Percentiles rank a stretch among this genome's conserved stretches.
These are phyloP conservation scores for Agrochola lychnidis DNA, from an alignment of 2,888 invertebrate species.

Conservation along the genomic window DNA sequence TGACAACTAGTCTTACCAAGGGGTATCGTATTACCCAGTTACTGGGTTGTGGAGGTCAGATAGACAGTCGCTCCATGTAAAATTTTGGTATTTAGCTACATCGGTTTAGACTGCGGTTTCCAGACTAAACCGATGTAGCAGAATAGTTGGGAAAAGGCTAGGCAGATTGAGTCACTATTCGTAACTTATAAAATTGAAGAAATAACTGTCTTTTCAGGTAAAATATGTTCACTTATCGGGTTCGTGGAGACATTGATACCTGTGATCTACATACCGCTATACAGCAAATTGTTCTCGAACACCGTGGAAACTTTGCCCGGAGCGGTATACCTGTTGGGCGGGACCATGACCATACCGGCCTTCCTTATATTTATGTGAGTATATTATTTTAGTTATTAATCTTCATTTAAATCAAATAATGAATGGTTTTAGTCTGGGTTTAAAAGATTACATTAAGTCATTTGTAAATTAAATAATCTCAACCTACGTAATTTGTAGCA, in stretches of 20 bases:
- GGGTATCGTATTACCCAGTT: too few relatives aligned
- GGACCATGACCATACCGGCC: constrained; percentile 85
- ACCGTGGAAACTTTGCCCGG: constrained; percentile 86
- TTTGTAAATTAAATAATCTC: neutral
- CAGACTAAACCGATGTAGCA: too few relatives aligned
- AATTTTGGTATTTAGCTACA: too few relatives aligned
- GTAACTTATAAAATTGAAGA: neutral
- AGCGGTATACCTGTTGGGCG: constrained; percentile 89
- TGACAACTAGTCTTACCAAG: too few relatives aligned
- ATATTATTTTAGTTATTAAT: neutral
- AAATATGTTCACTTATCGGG: constrained; percentile 90
- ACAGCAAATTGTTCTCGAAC: constrained; percentile 85
- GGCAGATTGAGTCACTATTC: too few relatives aligned
- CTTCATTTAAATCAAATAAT: neutral
- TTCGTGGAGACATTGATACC: constrained; percentile 90
- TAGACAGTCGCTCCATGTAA: too few relatives aligned
- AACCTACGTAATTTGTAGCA: neutral
- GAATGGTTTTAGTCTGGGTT: neutral
- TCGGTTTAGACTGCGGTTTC: too few relatives aligned
- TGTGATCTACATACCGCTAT: constrained; percentile 87
- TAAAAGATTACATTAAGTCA: neutral
- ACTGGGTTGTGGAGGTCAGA: too few relatives aligned
- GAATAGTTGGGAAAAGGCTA: too few relatives aligned
- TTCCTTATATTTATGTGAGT: constrained; percentile 87
- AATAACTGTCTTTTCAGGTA: constrained; percentile 80